Percentiles rank a stretch among this genome's conserved stretches.
phyloP scores from a whole-genome alignment of 2,888 invertebrate species.

The Phaedon cochleariae region DNA sequence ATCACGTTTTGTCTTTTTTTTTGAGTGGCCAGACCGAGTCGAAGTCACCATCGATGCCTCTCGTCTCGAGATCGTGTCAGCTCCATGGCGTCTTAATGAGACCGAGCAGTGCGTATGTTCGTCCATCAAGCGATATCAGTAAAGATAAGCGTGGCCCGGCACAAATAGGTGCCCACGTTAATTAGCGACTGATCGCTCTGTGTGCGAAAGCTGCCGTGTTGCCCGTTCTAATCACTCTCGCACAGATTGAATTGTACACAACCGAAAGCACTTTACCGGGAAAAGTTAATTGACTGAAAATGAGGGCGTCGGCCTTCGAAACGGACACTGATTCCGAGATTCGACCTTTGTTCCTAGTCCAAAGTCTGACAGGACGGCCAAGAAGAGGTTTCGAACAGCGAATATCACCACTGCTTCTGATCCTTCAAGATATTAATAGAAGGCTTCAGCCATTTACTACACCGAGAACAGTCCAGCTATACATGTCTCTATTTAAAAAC shows the following conservation, averaged over 20 bases:
- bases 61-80: slow-evolving; percentile 53
- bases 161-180: slow-evolving; percentile 48
- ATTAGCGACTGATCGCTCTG: slow-evolving; percentile 45
- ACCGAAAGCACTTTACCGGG: background rate
- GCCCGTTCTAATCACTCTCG: slow-evolving; percentile 27
- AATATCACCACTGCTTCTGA: too few relatives aligned
- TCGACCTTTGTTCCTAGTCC: too few relatives aligned
- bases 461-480: too few relatives aligned
- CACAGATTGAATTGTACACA: background rate
- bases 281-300: background rate
- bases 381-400: too few relatives aligned
- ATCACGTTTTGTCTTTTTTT: background rate
- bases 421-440: too few relatives aligned
- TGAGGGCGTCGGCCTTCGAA: background rate
- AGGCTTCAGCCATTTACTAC: too few relatives aligned
- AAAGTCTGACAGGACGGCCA: too few relatives aligned
- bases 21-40: background rate
- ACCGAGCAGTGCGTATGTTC: slow-evolving; percentile 57
- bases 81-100: slow-evolving; percentile 61
- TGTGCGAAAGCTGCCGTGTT: slow-evolving; percentile 30
- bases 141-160: slow-evolving; percentile 47
- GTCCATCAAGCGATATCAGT: slow-evolving; percentile 57
- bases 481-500: too few relatives aligned
- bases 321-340: too few relatives aligned
- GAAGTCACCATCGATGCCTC: background rate